Evolutionary conservation across 64 coral and sea anemone species (phyloP), one percentile per base, ranked within the genome.

Genomic region (Platygyra sinensis): DNA sequence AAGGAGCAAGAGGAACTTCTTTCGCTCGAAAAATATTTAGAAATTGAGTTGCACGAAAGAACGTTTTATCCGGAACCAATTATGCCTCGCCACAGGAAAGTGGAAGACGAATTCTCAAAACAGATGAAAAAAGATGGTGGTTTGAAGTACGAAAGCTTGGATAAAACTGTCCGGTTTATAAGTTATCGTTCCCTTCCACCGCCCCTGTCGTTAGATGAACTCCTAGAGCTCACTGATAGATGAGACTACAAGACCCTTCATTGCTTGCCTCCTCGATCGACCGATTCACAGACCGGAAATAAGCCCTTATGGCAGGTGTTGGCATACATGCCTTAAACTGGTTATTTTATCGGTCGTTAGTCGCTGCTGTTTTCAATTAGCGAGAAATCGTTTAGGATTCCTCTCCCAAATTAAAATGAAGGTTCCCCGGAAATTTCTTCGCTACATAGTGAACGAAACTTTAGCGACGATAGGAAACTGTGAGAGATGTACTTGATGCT

Each of bases 51-150:
- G 72, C 87, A 71, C 32, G 97, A 99, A 81, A 90, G 97, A 61
- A 94, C 90, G 22, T 88, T 93, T 24, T 95, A 94, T 76, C 94
- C 94, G 0, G 97, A 99, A 67, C 97, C 97, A 22, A 52, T 78
- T 30, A 36, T 99, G 52, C 83, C 81, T 19, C 92, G 90, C 22
- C 79, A 80, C 10, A 88, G 89, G 29, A 62, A 75, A 51, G 19
- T 93, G 13, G 91, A 95, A 50, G 97, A 99, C 55, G 97, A 99
- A 50, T 95, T 93, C 49, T 99, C 97, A 5, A 95, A 93, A 74
- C 91, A 93, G 81, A 99, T 99, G 97, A 89, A 90, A 78, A 18
- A 76, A 28, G 97, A 95, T 30, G 97, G 97, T 57, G 94, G 97
- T 20, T 59, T 99, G 61, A 93, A 88, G 24, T 99, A 99, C 67